phyloP scores from a whole-genome alignment of 2,888 invertebrate species.

The Endotricha flammealis region DNA sequence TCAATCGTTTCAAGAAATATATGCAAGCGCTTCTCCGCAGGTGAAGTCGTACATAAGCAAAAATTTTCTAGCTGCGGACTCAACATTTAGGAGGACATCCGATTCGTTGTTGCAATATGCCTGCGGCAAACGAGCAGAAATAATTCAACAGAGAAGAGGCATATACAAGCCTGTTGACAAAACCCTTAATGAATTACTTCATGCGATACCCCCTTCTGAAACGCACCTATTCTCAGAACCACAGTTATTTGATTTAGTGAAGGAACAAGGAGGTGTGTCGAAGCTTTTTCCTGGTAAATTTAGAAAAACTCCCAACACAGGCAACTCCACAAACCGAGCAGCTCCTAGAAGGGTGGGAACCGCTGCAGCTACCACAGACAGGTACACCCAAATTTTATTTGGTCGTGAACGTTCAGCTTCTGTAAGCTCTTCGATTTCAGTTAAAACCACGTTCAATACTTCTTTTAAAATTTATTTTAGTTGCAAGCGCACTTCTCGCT shows the following conservation, averaged over 20 bases:
- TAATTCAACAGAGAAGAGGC: conserved; percentile 9
- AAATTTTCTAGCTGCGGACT: conserved; percentile 4
- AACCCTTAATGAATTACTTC: conserved; percentile 13
- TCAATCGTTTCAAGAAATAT: neutral
- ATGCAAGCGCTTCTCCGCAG: neutral
- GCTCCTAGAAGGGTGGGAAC: too few species aligned
- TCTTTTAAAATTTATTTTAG: too few species aligned
- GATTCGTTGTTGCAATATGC: conserved; percentile 14
- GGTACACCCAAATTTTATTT: too few species aligned
- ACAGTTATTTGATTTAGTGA: conserved; percentile 12
- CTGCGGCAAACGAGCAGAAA: conserved; percentile 13
- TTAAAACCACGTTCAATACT: too few species aligned
- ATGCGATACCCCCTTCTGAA: conserved; percentile 18
- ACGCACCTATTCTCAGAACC: conserved; percentile 18
- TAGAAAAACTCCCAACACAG: too few species aligned
- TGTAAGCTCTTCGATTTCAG: too few species aligned
- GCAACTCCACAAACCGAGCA: too few species aligned
- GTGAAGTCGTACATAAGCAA: conserved; percentile 2
- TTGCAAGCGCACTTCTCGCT: too few species aligned
- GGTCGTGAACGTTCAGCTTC: too few species aligned
- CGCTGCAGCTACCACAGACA: too few species aligned
- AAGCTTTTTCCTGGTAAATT: too few species aligned
- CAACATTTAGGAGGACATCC: conserved; percentile 11
- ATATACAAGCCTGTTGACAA: conserved; percentile 15
- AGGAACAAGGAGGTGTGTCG: conserved; percentile 14